Base-by-base conservation (phyloP, 2,888 invertebrate genomes). In the Drosophila birchii region DNA sequence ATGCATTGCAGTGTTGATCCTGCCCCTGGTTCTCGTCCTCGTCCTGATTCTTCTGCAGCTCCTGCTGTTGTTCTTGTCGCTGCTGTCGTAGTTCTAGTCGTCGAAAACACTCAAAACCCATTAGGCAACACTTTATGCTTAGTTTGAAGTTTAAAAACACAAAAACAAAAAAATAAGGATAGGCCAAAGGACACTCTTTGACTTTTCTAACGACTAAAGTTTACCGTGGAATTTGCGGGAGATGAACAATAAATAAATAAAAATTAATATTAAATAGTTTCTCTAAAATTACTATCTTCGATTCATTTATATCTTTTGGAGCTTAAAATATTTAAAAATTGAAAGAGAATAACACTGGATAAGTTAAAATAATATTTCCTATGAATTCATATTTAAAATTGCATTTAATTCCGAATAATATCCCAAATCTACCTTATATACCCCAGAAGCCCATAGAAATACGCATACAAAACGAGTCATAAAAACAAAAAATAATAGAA, bases 91-190 rank as follows among this genome's bases (percentile, higher is more conserved):
- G 73, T 38, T 55, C 78, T 72, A 85, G 88, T 85, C 80, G 91
- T 90, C 89, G 85, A 90, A 90, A 90, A 90, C 91, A 90, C 89
- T 90, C 91, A 88, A 88, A 89, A 89, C 86, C 90, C 89, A 89
- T 89, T 89, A 90, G 91, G 90, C 81, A 89, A 90, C 91, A 90
- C 89, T 90, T 90, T 90, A 88, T 89, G 89, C 84, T 89, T 88
- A 86, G 86, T 88, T 86, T 88, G 81, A 86, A 89, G 89, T 86
- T 88, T 79, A 79, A 63, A 78, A 54, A 54, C 64, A 79, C 55
- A 53, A 72, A 76, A 55, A 64, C 72, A 51, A 66, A 72, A 76
- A 55, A 64, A 74, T 47, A 66, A 66, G 53, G 47, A 59, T 36
- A 12, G 34, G 36, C 36, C 16, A 18, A 63, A 14, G 16, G 34